These are phyloP conservation scores for Tenthredo notha DNA, from an alignment of 2,888 invertebrate species.

Conservation along the genomic window DNA sequence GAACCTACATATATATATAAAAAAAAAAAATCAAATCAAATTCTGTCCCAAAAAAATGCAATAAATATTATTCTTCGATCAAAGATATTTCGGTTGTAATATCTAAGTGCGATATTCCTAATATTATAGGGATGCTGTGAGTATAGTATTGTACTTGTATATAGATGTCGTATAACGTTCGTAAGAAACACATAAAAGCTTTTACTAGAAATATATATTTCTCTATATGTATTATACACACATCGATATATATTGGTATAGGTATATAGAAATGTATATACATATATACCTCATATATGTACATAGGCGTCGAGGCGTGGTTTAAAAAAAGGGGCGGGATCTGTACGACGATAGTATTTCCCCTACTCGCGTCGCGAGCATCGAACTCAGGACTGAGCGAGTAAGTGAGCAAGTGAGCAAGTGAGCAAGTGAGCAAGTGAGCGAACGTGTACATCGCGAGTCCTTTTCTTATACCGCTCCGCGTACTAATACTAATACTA, in stretches of 20 bases:
- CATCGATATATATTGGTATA: not conserved
- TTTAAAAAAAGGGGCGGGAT: slow-evolving; percentile 75
- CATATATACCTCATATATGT: not conserved
- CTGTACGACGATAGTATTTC: slow-evolving; percentile 48
- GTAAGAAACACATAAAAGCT: slow-evolving; percentile 2
- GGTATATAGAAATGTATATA: not conserved
- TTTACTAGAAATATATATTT: not conserved
- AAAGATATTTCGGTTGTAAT: not conserved
- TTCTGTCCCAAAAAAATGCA: not conserved
- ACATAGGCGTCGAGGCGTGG: slow-evolving; percentile 70
- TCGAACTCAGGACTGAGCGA: slow-evolving; percentile 74
- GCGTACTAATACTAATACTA: slow-evolving; percentile 48
- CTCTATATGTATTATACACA: not conserved
- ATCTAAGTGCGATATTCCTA: not conserved
- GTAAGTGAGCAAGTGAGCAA: slow-evolving; percentile 55
- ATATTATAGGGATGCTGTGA: not conserved
- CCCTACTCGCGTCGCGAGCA: slow-evolving; percentile 66
- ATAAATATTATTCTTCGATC: not conserved
- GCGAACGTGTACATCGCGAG: slow-evolving; percentile 58
- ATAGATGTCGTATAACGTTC: not conserved
- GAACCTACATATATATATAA: too few relatives aligned
- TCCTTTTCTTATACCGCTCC: slow-evolving; percentile 69
- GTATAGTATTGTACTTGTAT: not conserved
- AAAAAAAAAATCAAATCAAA: too few relatives aligned
- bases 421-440: slow-evolving; percentile 6